A percentile compares a stretch with the other conserved stretches of the same genome.
Conservation (phyloP, 2,888 invertebrate genomes). For the Pseudococcus longispinus region DNA sequence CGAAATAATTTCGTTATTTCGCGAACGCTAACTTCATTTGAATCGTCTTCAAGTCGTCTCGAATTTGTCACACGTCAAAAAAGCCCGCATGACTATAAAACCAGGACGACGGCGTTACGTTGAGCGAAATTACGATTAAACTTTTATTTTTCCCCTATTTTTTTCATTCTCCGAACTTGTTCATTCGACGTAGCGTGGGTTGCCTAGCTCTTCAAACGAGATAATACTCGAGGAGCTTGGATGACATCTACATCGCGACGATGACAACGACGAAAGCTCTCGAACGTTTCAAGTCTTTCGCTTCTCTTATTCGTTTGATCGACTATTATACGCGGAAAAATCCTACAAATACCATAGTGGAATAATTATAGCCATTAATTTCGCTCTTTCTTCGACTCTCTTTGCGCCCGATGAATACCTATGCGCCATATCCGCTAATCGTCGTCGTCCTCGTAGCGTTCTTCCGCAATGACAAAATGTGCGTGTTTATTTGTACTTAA, state of each 20-base stretch:
- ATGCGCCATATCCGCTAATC: constrained; percentile 7
- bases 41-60: neutral
- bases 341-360: neutral
- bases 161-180: neutral
- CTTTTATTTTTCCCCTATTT: neutral
- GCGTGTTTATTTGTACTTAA: constrained; percentile 28
- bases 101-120: neutral
- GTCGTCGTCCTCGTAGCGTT: neutral
- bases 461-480: constrained; percentile 28
- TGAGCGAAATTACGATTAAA: constrained; percentile 14
- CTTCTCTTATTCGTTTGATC: neutral
- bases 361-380: constrained; percentile 14
- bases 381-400: neutral
- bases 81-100: neutral
- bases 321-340: neutral
- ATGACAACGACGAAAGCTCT: neutral
- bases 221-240: neutral
- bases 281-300: neutral
- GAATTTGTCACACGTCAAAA: constrained; percentile 31
- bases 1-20: constrained; percentile 26
- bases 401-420: neutral
- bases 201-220: neutral
- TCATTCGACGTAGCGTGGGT: neutral
- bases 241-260: neutral
- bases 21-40: neutral